Conservation (phyloP, 2,113 vertebrate genomes). For the Odontesthes bonariensis region DNA sequence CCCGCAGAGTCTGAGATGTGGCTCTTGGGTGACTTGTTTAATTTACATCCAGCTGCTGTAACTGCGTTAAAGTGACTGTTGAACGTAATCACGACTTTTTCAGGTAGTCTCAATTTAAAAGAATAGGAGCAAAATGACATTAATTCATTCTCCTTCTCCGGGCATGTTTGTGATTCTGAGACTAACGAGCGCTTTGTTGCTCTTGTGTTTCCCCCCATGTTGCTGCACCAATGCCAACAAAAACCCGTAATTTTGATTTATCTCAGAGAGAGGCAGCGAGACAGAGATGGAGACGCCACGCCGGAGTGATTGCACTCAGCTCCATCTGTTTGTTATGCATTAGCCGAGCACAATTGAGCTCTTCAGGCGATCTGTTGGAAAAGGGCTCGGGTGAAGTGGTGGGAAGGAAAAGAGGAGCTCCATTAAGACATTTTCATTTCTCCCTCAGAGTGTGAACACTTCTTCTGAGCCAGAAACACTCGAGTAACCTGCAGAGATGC, state of each 20-base stretch:
- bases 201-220: background rate
- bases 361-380: constrained; percentile 49
- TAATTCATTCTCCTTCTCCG: constrained; percentile 19
- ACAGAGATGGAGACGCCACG: constrained; percentile 10
- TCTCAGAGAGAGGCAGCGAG: background rate
- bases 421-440: constrained; percentile 36
- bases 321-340: constrained; percentile 64
- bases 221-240: background rate
- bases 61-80: background rate
- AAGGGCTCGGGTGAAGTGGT: constrained; percentile 26
- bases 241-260: constrained; percentile 54
- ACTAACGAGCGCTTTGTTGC: background rate
- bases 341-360: constrained; percentile 55
- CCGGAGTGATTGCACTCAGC: constrained; percentile 42
- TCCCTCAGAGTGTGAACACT: background rate
- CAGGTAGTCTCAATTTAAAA: constrained; percentile 26
- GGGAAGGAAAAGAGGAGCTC: constrained; percentile 22
- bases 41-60: too few relatives aligned
- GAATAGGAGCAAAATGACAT: background rate
- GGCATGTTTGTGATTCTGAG: background rate
- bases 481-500: constrained; percentile 12
- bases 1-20: too few relatives aligned
- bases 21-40: too few relatives aligned
- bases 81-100: background rate
- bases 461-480: constrained; percentile 22